Evolutionary conservation across 2,888 invertebrate species (phyloP).

Genomic region (Lithophane leautieri): DNA sequence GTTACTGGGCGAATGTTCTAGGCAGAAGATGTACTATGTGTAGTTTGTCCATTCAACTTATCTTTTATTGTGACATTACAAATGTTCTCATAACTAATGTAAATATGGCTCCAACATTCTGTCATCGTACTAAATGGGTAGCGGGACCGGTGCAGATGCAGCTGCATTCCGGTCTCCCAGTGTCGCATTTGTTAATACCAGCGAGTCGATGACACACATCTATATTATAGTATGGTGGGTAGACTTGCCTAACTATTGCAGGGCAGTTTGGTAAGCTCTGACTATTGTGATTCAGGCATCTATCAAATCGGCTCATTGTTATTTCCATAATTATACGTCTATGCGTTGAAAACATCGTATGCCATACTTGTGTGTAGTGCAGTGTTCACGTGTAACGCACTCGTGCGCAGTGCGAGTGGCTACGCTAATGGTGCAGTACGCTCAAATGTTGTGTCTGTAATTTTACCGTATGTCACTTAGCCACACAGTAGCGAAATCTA

Average conservation of each 20-base stretch:
- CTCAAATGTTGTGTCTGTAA: neutral
- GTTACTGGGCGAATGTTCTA: neutral
- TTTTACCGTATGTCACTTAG: no score
- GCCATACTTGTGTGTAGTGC: neutral
- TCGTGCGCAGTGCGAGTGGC: neutral
- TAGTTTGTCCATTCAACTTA: neutral
- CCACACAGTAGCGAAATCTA: neutral
- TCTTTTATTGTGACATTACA: neutral
- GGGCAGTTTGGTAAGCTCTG: neutral
- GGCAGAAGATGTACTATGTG: neutral
- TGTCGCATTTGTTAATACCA: neutral
- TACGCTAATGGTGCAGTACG: neutral
- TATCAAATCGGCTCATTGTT: neutral
- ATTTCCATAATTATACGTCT: neutral
- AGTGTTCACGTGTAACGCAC: neutral
- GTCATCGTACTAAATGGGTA: neutral
- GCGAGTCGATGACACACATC: neutral
- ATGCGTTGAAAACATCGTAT: neutral
- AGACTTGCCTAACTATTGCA: neutral
- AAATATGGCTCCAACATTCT: neutral
- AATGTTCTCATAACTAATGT: conserved; percentile 1
- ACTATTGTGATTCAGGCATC: neutral
- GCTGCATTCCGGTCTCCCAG: neutral
- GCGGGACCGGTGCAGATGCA: neutral
- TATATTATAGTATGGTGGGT: no score